Percentiles rank a stretch among this genome's conserved stretches.
Evolutionary conservation across 2,797 vertebrate genomes (phyloP).

Genomic region (Spondyliosoma cantharus): DNA sequence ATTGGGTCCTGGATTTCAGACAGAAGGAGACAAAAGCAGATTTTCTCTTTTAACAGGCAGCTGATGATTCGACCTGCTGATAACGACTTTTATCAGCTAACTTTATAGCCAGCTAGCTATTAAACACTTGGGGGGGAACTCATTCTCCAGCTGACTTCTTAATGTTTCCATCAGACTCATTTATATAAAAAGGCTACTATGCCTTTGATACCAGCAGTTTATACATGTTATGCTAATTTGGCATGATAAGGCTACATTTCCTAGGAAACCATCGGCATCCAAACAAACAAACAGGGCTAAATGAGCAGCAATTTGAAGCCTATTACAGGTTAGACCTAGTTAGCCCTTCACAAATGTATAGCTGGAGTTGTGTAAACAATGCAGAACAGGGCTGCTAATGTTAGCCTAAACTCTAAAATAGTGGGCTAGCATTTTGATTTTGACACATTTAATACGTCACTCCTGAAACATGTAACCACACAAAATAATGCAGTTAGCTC

Average conservation of each 20-base stretch:
- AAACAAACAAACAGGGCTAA: too few species aligned
- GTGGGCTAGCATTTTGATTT: neutral
- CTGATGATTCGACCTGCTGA: neutral
- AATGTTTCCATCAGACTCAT: neutral
- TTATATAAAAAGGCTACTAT: neutral
- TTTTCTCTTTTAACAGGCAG: neutral
- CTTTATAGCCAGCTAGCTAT: neutral
- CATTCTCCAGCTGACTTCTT: neutral
- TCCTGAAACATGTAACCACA: neutral
- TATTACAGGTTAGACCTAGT: too few species aligned
- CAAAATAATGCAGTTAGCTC: neutral
- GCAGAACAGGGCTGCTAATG: neutral
- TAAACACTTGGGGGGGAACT: neutral
- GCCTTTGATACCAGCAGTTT: too few species aligned
- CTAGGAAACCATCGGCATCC: too few species aligned
- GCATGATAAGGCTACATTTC: neutral
- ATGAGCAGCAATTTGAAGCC: too few species aligned
- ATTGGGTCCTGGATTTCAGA: neutral
- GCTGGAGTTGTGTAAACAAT: neutral
- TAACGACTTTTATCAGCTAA: neutral
- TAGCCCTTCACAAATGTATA: neutral
- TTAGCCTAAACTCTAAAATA: neutral
- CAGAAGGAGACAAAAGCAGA: neutral
- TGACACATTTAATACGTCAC: neutral
- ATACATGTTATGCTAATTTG: neutral